A percentile compares a stretch with the other conserved stretches of the same genome.
phyloP scores from a whole-genome alignment of 2,113 vertebrate species.

The Malurus alboscapulatus region DNA sequence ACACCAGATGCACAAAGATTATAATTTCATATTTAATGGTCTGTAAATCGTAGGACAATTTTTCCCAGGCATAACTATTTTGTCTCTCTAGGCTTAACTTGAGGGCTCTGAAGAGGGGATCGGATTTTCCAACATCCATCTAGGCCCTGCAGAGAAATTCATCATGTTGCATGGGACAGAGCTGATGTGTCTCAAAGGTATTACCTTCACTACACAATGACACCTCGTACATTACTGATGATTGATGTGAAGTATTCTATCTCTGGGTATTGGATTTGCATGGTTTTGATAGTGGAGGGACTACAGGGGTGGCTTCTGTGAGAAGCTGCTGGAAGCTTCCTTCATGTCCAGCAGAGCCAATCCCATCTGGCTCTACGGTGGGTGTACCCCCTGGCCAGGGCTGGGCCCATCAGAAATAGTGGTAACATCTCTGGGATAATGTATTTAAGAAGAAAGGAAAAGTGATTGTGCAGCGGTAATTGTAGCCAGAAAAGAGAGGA shows the following conservation, averaged over 20 bases:
- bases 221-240: not conserved
- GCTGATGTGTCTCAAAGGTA: not conserved
- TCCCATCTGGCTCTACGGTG: no score
- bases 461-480: not conserved
- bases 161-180: not conserved
- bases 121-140: not conserved
- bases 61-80: not conserved
- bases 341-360: not conserved
- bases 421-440: not conserved
- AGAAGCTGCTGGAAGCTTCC: not conserved
- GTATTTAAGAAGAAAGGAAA: not conserved
- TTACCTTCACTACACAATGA: not conserved
- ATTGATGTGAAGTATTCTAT: not conserved
- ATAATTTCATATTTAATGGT: not conserved
- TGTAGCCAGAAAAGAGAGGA: not conserved
- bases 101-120: not conserved
- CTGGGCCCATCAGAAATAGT: not conserved
- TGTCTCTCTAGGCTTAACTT: not conserved
- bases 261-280: not conserved
- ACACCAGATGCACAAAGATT: not conserved
- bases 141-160: not conserved
- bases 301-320: not conserved
- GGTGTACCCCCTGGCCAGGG: not conserved
- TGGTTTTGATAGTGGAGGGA: not conserved
- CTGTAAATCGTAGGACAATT: not conserved